phyloP scores from a whole-genome alignment of 2,797 vertebrate species.

The Catostomus latipinnis region DNA sequence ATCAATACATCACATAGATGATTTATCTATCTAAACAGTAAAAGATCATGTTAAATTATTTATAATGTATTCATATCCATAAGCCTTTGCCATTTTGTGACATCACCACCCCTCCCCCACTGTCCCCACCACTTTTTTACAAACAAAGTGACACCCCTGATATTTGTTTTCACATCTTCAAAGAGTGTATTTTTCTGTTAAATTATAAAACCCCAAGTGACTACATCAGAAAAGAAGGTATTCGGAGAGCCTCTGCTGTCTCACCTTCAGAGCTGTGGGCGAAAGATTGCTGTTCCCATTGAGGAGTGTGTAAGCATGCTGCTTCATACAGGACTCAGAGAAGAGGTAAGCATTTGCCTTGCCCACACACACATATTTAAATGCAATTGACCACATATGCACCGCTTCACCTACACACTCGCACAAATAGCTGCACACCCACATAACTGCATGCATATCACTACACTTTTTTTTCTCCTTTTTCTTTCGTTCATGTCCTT shows the following conservation, averaged over 20 bases:
- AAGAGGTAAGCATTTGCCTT: slow-evolving; percentile 82
- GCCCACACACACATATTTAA: not conserved
- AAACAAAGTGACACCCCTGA: not conserved
- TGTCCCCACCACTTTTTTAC: not conserved
- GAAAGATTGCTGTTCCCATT: slow-evolving; percentile 88
- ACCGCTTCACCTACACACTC: not conserved
- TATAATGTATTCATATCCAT: not conserved
- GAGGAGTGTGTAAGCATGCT: slow-evolving; percentile 94
- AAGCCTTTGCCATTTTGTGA: not conserved
- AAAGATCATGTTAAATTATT: not conserved
- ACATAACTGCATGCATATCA: not conserved
- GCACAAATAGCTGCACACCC: too few relatives aligned
- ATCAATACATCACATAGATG: not conserved
- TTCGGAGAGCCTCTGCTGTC: slow-evolving; percentile 85
- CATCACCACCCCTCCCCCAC: not conserved
- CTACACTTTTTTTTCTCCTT: too few relatives aligned
- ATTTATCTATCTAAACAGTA: not conserved
- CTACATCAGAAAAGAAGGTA: slow-evolving; percentile 73
- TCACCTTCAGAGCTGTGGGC: slow-evolving; percentile 80
- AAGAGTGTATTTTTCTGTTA: slow-evolving; percentile 29
- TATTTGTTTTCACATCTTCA: too few relatives aligned
- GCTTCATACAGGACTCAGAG: slow-evolving; percentile 86
- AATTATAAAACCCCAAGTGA: slow-evolving; percentile 62
- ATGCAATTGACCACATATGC: not conserved
- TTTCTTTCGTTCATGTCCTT: not conserved